A percentile compares a stretch with the other conserved stretches of the same genome.
Conservation (phyloP, 2,888 invertebrate genomes). For the Cephus rjabovi region DNA sequence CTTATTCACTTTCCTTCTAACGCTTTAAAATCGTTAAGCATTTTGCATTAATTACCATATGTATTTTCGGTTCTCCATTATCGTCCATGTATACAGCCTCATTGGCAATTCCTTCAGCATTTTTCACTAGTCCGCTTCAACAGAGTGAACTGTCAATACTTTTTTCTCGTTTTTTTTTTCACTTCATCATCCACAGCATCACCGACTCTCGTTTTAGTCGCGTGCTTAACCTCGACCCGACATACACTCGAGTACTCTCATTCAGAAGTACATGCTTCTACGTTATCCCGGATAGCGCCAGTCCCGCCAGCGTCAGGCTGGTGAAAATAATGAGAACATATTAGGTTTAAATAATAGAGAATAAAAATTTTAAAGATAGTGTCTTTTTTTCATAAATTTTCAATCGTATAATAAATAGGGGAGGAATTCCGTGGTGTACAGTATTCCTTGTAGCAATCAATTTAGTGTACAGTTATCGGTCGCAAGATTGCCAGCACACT, state of each 20-base stretch:
- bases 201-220: background rate
- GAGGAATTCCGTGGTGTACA: background rate
- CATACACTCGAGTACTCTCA: background rate
- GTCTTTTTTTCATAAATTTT: background rate
- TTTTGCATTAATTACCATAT: background rate
- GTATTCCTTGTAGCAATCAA: background rate
- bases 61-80: background rate
- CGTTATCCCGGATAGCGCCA: background rate
- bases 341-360: background rate
- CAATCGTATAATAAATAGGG: background rate
- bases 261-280: background rate
- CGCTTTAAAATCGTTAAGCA: background rate
- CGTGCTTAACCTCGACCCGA: background rate
- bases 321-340: background rate
- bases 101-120: background rate
- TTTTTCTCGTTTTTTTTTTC: background rate
- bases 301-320: background rate
- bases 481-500: background rate
- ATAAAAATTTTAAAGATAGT: background rate
- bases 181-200: background rate
- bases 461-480: background rate
- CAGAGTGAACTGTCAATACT: background rate
- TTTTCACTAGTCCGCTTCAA: background rate
- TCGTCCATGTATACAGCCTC: background rate
- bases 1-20: background rate